phyloP scores from a whole-genome alignment of 1,140 invertebrate species.

The Drosophila busckii region DNA sequence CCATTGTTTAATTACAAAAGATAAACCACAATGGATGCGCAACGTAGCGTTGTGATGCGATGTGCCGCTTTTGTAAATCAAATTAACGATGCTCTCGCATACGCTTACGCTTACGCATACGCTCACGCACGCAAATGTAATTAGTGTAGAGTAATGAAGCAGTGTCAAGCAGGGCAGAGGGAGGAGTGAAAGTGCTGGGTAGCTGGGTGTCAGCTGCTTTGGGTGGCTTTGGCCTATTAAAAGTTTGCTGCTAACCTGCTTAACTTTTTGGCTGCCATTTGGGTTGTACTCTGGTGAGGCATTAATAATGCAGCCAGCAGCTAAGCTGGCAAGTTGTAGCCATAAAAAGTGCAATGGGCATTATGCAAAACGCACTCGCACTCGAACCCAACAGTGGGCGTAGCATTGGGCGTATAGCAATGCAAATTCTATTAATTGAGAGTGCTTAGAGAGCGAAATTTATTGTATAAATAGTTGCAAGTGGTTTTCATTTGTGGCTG shows the following conservation, averaged over 20 bases:
- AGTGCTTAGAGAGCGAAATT: slow-evolving; percentile 35
- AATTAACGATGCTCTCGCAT: slow-evolving; percentile 46
- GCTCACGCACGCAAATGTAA: slow-evolving; percentile 46
- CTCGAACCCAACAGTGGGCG: not conserved
- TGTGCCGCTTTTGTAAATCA: slow-evolving; percentile 44
- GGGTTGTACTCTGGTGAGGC: slow-evolving; percentile 11
- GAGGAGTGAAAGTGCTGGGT: not conserved
- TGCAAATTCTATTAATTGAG: slow-evolving; percentile 44
- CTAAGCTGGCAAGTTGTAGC: slow-evolving; percentile 24
- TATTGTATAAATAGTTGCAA: slow-evolving; percentile 38
- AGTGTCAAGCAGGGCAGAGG: not conserved
- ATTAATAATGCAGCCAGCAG: no score
- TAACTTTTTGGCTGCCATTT: slow-evolving; percentile 53
- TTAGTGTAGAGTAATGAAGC: slow-evolving; percentile 6
- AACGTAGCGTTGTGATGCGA: slow-evolving; percentile 28
- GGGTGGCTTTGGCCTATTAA: slow-evolving; percentile 47
- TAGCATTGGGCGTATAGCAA: not conserved
- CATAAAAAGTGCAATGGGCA: slow-evolving; percentile 41
- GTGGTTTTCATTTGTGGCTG: no score
- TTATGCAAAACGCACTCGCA: not conserved
- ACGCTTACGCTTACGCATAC: no score
- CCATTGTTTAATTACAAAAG: slow-evolving; percentile 59
- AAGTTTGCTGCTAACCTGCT: slow-evolving; percentile 42
- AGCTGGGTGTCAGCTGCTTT: slow-evolving; percentile 9
- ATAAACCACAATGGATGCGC: slow-evolving; percentile 49